Evolutionary conservation across 2,888 invertebrate genomes (phyloP), one percentile per base, ranked within the genome.

Genomic region (Thymelicus lineola): DNA sequence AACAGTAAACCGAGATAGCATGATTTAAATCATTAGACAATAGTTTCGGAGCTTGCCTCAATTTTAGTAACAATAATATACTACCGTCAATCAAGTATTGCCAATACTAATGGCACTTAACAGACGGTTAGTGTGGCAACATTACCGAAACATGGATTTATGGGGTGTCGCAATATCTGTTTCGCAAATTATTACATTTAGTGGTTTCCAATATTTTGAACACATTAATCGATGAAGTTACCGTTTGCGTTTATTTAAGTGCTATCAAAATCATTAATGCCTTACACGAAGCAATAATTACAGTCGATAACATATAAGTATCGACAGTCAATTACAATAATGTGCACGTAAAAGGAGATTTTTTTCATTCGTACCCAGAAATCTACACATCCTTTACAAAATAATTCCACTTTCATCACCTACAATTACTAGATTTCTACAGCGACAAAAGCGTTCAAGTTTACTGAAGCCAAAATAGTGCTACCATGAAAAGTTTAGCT

Each of bases 41-140:
- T 50, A 50, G 17, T 50, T 53, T n/a, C 17, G 7, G 50, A 17
- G 15, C 10, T 20, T 35, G 28, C 6, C 14, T 28, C 28, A 55
- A 35, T 55, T 55, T 36, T 57, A 36, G 35, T 58, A 14, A 17
- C 58, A 17, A 10, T 15, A 58, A 58, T 58, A 38, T 12, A 38
- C 15, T 4, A 12, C 10, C 55, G 58, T 48, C 58, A 66, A 58
- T 65, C 55, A 58, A 57, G 28, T 66, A 46, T 48, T 66, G 45
- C 35, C 45, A 66, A 66, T 15, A 58, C 58, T 66, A 17, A 57
- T 45, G 36, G 45, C 57, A 58, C 55, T n/a, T 66, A 35, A 66
- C 58, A 66, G 59, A 59, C 48, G 48, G 6, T n/a, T 46, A 14
- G 17, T 66, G 66, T 66, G 66, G 58, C 66, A 66, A 66, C 46